Conservation (phyloP, 2,797 vertebrate species). For the Myiotriccus ornatus region DNA sequence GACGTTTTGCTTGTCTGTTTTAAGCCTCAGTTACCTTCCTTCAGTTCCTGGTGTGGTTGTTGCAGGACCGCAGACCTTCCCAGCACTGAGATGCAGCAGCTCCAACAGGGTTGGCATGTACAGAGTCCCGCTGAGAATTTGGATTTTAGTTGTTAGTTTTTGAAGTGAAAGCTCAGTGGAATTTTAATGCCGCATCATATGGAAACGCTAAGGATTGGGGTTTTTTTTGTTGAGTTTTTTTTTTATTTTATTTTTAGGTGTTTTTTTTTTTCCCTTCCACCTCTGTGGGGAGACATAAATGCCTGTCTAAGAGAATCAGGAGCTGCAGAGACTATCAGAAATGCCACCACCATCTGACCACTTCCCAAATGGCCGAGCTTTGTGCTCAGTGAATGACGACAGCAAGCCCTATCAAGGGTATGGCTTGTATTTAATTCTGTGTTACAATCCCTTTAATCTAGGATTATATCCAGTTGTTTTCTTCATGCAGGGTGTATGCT, state of each 20-base stretch:
- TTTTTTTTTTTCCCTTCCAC: not conserved
- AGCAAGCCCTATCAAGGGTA: not conserved
- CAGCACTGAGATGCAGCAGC: not conserved
- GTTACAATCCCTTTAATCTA: slow-evolving; percentile 77
- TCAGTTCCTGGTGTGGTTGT: rapidly evolving
- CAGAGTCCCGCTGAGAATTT: not conserved
- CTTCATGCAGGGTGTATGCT: slow-evolving; percentile 74
- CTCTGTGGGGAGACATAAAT: not conserved
- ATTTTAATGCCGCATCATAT: not conserved
- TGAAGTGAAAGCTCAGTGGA: not conserved
- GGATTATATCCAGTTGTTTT: slow-evolving; percentile 82
- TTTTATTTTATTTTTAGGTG: not conserved
- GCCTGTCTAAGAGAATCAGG: slow-evolving; percentile 10
- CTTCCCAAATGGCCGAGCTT: not conserved
- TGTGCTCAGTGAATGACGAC: slow-evolving; percentile 33
- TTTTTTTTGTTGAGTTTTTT: not conserved
- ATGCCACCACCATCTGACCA: not conserved
- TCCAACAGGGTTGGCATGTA: not conserved
- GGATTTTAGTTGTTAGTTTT: not conserved
- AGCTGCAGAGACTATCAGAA: not conserved
- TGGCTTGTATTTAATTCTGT: slow-evolving; percentile 48
- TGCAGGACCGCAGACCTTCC: not conserved
- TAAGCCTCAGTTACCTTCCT: not conserved
- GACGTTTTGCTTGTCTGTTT: not conserved
- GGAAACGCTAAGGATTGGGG: not conserved